Percentiles rank a stretch among this genome's conserved stretches.
These are phyloP conservation scores for Syndactyla subalaris DNA, from an alignment of 2,797 vertebrate species.

Conservation along the genomic window DNA sequence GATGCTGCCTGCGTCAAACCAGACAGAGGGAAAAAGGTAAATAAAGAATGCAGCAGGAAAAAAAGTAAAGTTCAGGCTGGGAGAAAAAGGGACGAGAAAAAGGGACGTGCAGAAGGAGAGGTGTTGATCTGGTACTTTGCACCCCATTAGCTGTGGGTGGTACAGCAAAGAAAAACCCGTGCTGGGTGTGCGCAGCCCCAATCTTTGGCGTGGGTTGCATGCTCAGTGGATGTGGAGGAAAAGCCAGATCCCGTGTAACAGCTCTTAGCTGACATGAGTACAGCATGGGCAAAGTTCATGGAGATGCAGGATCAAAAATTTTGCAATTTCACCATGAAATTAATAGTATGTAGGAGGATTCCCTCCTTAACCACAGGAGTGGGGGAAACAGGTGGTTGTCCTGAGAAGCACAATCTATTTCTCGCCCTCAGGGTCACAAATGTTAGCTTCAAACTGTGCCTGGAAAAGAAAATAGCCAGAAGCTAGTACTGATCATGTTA, in stretches of 20 bases:
- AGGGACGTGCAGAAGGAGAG: not conserved
- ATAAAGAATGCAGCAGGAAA: not conserved
- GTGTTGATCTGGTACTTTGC: not conserved
- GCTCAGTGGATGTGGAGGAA: not conserved
- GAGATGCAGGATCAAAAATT: not conserved
- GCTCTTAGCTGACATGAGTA: not conserved
- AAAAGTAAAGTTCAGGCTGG: not conserved
- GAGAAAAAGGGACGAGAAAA: not conserved
- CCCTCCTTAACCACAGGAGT: not conserved
- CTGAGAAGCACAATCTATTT: not conserved
- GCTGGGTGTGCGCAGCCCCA: not conserved
- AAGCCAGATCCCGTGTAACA: not conserved
- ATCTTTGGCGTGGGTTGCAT: accelerated
- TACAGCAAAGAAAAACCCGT: not conserved
- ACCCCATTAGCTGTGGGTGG: not conserved
- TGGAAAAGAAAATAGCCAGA: not conserved
- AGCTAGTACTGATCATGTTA: not conserved
- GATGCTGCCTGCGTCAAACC: not conserved
- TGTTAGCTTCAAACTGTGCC: not conserved
- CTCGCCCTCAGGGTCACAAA: not conserved
- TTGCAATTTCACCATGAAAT: not conserved
- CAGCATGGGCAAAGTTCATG: not conserved
- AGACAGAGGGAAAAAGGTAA: not conserved
- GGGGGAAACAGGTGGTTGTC: accelerated
- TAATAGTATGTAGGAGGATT: not conserved